Percentiles rank a stretch among this genome's conserved stretches.
Evolutionary conservation across 2,797 vertebrate species (phyloP).

Genomic region (Naso thynnoides): DNA sequence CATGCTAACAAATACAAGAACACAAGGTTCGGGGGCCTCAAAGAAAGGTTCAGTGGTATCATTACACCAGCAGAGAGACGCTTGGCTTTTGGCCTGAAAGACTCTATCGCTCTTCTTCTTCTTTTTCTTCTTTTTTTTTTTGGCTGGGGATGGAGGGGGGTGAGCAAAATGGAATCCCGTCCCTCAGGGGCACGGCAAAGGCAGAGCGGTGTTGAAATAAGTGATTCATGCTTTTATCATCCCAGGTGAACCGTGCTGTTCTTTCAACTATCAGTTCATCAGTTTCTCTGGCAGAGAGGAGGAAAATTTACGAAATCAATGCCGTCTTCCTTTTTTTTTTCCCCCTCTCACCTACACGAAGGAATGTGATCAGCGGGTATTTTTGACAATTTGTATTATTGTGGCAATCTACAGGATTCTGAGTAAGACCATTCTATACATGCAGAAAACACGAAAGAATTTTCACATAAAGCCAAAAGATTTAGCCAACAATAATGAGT

Average conservation of each 20-base stretch:
- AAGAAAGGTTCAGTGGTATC: constrained; percentile 67
- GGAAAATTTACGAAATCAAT: constrained; percentile 19
- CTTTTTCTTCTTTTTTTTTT: constrained; percentile 21
- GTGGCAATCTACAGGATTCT: not conserved
- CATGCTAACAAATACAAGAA: constrained; percentile 56
- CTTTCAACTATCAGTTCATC: constrained; percentile 64
- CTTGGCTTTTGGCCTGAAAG: constrained; percentile 68
- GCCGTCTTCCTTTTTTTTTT: constrained; percentile 5
- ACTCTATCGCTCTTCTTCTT: constrained; percentile 23
- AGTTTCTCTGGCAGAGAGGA: constrained; percentile 25
- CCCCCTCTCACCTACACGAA: not conserved
- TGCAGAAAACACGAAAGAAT: not conserved
- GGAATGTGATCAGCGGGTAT: not conserved
- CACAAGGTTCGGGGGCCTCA: constrained; percentile 62
- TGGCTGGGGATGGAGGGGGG: constrained; percentile 28
- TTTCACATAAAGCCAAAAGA: not conserved
- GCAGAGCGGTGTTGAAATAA: constrained; percentile 81
- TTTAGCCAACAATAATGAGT: no score
- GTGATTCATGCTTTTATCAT: constrained; percentile 84
- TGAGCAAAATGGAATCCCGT: constrained; percentile 75
- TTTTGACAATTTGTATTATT: constrained; percentile 3
- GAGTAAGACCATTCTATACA: not conserved
- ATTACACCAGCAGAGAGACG: constrained; percentile 64
- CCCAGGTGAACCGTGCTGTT: constrained; percentile 78
- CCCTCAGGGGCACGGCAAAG: constrained; percentile 72